Evolutionary conservation across 2,888 invertebrate species (phyloP).

Genomic region (Meloe dianella): DNA sequence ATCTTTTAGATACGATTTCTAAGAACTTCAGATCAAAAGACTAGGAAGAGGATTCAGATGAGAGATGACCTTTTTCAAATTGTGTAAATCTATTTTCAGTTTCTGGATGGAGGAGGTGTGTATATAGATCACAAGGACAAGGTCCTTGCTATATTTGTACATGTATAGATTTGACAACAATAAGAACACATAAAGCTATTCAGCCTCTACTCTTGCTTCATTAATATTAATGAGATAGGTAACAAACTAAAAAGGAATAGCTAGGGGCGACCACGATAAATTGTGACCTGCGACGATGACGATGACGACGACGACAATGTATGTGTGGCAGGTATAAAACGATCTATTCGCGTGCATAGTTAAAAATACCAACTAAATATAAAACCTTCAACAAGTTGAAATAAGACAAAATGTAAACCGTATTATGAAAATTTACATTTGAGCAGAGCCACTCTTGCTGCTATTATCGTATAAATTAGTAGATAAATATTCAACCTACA

Average conservation of each 20-base stretch:
- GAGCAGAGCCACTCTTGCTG: not conserved
- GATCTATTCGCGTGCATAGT: not conserved
- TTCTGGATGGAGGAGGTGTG: constrained; percentile 19
- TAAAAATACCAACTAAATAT: not conserved
- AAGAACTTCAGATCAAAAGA: too few species aligned
- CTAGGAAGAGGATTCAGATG: too few species aligned
- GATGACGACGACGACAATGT: not conserved
- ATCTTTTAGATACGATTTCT: too few species aligned
- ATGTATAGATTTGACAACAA: not conserved
- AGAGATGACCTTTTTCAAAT: too few species aligned
- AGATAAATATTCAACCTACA: not conserved
- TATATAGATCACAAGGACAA: constrained; percentile 47
- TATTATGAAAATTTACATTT: not conserved
- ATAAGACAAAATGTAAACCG: not conserved
- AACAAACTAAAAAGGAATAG: constrained; percentile 25
- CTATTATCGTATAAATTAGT: not conserved
- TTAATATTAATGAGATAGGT: constrained; percentile 41
- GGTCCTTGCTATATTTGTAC: constrained; percentile 29
- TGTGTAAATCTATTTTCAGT: too few species aligned
- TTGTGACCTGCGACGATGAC: not conserved
- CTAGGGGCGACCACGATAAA: not conserved
- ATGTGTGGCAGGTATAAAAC: not conserved
- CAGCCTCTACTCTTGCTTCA: constrained; percentile 38
- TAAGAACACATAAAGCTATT: not conserved
- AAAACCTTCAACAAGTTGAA: constrained; percentile 9